Conservation (phyloP, 2,797 vertebrate species). For the Lacerta agilis region DNA sequence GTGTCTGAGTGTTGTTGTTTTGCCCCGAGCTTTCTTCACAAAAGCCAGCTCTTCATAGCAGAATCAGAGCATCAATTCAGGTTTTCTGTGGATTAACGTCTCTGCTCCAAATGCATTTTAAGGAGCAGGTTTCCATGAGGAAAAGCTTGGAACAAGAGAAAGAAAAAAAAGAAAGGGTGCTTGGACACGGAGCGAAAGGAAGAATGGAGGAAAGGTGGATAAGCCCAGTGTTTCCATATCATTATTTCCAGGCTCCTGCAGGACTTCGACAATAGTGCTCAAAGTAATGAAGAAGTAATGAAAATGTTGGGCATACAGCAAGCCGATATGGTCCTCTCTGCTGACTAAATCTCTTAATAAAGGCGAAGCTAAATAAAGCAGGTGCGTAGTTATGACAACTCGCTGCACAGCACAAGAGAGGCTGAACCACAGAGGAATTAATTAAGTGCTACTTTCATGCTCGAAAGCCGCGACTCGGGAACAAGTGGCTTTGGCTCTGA, state of each 20-base stretch:
- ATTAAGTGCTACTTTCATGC: conserved; percentile 51
- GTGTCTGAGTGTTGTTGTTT: too few species aligned
- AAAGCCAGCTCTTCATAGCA: too few species aligned
- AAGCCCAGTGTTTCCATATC: not conserved
- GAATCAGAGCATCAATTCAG: too few species aligned
- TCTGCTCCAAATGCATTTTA: too few species aligned
- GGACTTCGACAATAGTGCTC: not conserved
- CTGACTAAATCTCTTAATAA: conserved; percentile 51
- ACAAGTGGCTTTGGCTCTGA: not conserved
- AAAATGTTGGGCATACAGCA: not conserved
- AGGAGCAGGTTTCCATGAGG: too few species aligned
- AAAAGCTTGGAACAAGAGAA: too few species aligned
- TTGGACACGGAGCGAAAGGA: too few species aligned
- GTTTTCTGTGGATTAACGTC: too few species aligned
- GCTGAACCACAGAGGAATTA: conserved; percentile 18
- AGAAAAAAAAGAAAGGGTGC: too few species aligned
- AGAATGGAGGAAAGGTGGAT: too few species aligned
- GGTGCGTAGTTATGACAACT: conserved; percentile 49
- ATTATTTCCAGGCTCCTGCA: not conserved
- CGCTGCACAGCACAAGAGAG: conserved; percentile 41
- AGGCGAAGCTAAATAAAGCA: conserved; percentile 54
- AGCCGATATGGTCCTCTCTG: conserved; percentile 19
- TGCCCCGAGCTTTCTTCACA: too few species aligned
- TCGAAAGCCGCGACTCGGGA: not conserved
- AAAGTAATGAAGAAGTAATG: not conserved